Evolutionary conservation across 2,888 invertebrate species (phyloP), one percentile per base, ranked within the genome.

Genomic region (Calliphora vomitoria): DNA sequence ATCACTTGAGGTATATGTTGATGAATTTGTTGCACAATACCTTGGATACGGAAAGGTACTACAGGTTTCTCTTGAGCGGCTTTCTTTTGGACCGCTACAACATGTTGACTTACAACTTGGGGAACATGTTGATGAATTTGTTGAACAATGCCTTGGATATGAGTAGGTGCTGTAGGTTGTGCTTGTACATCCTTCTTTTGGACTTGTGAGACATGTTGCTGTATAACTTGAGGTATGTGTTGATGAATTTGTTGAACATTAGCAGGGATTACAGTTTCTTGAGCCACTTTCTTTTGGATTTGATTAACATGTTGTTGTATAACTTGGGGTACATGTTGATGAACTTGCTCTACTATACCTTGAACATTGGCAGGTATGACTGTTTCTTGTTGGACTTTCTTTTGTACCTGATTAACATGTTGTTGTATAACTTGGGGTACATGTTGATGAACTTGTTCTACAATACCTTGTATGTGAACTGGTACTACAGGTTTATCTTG

Each of bases 11-110:
- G 80, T 25, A 86, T 47, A 60, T 88, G 89, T 20, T 87, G 87
- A 55, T 89, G 85, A 11, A 76, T 71, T 38, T 88, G 75, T n/a
- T 85, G 38, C 4, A 91, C 86, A 82, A 89, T 88, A 79, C 88
- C 86, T 62, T 85, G 82, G 13, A 75, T 72, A 15, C 85, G 35
- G 4, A 53, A 18, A 8, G 88, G 85, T 13, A 68, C 64, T 2
- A n/a, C 15, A 0, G 25, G 55, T 41, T 13, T 31, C 11, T 25
- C 47, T 78, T 89, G 60, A 66, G 79, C 66, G 50, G 82, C 71
- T 60, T 89, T 87, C 60, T 86, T 78, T 35, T 87, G 76, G 0
- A 75, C 80, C 5, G 85, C 15, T 44, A 20, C 20, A 6, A 64
- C 25, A 64, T 82, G 58, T 25, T 87, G 64, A 8, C 38, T 75